phyloP scores from a whole-genome alignment of 2,113 vertebrate genomes.

The Genyomyrus donnyi region DNA sequence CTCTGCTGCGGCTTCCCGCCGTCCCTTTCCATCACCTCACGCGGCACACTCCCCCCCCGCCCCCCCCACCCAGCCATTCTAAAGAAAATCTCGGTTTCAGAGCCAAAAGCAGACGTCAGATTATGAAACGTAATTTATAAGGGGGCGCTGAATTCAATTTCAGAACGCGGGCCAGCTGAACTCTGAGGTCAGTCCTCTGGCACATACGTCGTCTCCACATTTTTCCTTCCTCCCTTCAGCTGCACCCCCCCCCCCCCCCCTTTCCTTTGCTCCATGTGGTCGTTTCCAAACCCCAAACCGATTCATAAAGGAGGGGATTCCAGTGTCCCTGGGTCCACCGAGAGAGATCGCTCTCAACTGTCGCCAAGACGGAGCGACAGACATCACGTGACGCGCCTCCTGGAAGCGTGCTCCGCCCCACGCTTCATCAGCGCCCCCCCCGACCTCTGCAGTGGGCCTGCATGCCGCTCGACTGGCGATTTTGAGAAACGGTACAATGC shows the following conservation, averaged over 20 bases:
- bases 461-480: background rate
- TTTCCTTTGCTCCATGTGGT: conserved; percentile 30
- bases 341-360: conserved; percentile 26
- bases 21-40: background rate
- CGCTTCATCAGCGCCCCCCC: background rate
- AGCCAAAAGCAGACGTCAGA: background rate
- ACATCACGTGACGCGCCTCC: background rate
- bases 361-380: conserved; percentile 35
- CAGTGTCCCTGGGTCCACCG: conserved; percentile 39
- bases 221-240: background rate
- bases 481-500: background rate
- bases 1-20: background rate
- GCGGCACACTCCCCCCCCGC: background rate
- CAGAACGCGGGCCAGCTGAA: background rate
- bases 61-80: too few relatives aligned
- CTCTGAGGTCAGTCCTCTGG: background rate
- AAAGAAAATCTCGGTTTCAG: background rate
- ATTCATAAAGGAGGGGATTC: conserved; percentile 38
- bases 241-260: background rate
- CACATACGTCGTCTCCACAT: background rate
- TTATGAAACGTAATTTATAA: background rate
- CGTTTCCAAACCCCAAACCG: conserved; percentile 32
- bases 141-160: background rate
- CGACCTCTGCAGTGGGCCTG: background rate
- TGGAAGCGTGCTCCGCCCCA: background rate